Percentiles rank a stretch among this genome's conserved stretches.
Conservation (phyloP, 2,888 invertebrate species). For the Scaeva pyrastri region DNA sequence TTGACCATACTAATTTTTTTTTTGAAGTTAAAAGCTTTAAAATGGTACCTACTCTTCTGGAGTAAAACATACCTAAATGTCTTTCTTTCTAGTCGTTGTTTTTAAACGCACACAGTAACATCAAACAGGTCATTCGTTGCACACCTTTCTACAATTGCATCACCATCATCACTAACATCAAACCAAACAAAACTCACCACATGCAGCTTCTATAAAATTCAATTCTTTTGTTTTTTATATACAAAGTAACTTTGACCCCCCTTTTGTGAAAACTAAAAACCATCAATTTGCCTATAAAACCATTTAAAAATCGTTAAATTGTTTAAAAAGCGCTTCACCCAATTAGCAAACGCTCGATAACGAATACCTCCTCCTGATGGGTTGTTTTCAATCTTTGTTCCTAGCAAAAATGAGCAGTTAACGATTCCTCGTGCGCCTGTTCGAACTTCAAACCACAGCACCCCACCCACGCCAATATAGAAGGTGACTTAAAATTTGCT, state of each 20-base stretch:
- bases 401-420: conserved; percentile 11
- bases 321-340: conserved; percentile 18
- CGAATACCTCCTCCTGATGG: background rate
- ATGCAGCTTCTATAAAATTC: background rate
- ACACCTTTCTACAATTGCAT: too few species aligned
- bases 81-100: too few species aligned
- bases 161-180: too few species aligned
- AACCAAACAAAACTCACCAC: background rate
- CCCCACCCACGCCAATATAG: conserved; percentile 33
- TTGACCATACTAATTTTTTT: too few species aligned
- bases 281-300: conserved; percentile 5
- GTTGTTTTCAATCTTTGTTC: conserved; percentile 6
- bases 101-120: too few species aligned
- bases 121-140: too few species aligned
- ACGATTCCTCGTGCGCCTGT: conserved; percentile 13
- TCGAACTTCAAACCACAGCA: background rate
- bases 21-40: too few species aligned
- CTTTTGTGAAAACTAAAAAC: background rate
- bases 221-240: background rate
- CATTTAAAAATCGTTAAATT: conserved; percentile 33
- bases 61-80: too few species aligned
- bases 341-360: conserved; percentile 17
- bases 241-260: conserved; percentile 8
- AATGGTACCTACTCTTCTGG: too few species aligned
- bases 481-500: conserved; percentile 40